Percentiles rank a stretch among this genome's conserved stretches.
Conservation (phyloP, 53 echinoderm and acorn worm genomes). For the Apostichopus leukothele region DNA sequence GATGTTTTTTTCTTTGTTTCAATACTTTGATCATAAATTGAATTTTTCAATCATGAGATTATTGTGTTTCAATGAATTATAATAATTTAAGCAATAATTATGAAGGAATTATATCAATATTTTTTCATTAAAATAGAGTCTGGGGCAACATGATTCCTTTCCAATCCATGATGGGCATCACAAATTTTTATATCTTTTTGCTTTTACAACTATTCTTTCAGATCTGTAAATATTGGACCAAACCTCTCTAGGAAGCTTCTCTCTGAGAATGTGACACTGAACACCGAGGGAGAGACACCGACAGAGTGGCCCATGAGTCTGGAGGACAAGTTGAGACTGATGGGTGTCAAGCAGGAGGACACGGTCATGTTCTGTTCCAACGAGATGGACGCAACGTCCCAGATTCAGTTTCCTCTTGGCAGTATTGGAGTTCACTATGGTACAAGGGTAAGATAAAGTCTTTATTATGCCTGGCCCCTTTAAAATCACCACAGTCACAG, state of each 20-base stretch:
- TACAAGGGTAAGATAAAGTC: conserved; percentile 59
- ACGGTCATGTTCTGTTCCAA: conserved; percentile 81
- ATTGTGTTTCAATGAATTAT: too few relatives aligned
- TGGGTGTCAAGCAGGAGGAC: conserved; percentile 74
- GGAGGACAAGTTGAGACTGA: conserved; percentile 65
- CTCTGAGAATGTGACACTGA: not conserved
- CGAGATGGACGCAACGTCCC: conserved; percentile 29
- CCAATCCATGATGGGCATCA: too few relatives aligned
- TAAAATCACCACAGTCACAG: too few relatives aligned
- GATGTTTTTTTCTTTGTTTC: too few relatives aligned
- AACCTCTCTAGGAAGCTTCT: conserved; percentile 71
- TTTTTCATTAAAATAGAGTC: too few relatives aligned
- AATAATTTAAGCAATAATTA: too few relatives aligned
- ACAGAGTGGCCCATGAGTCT: conserved; percentile 46
- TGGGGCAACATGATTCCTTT: too few relatives aligned
- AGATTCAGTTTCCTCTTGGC: conserved; percentile 66
- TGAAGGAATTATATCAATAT: too few relatives aligned
- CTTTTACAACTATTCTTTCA: not conserved
- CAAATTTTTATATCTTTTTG: not conserved
- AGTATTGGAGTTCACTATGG: conserved; percentile 89
- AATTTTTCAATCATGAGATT: too few relatives aligned
- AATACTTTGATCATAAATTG: too few relatives aligned
- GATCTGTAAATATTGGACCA: conserved; percentile 84
- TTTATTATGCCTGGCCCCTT: too few relatives aligned
- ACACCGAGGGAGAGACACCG: not conserved